Conservation (phyloP, 2,113 vertebrate species). For the Spea multiplicata region DNA sequence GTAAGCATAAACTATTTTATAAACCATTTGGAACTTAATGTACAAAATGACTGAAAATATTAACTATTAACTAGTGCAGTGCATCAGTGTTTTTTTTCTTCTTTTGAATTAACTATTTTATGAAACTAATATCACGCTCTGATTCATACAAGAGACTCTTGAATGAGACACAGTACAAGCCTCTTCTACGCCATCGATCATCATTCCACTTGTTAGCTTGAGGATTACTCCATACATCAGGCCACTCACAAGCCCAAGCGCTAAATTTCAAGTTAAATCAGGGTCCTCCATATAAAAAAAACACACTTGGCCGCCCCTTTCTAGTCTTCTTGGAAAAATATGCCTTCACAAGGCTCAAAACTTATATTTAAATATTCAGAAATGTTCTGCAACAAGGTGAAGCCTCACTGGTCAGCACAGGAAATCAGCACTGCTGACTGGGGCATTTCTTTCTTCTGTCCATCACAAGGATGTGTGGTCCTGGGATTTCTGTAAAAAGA, state of each 20-base stretch:
- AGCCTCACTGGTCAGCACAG: constrained; percentile 96
- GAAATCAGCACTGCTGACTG: constrained; percentile 95
- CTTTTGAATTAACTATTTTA: constrained; percentile 76
- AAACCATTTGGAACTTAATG: constrained; percentile 83
- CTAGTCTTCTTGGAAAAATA: constrained; percentile 65
- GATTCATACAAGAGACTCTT: constrained; percentile 71
- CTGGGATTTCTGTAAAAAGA: constrained; percentile 86
- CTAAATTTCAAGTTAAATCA: constrained; percentile 72
- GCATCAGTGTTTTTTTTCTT: constrained; percentile 68
- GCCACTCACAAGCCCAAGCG: constrained; percentile 64
- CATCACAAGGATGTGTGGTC: constrained; percentile 76
- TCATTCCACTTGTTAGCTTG: constrained; percentile 65
- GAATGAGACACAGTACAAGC: constrained; percentile 70
- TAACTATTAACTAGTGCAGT: constrained; percentile 80
- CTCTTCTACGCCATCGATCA: constrained; percentile 66
- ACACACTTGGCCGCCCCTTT: constrained; percentile 70
- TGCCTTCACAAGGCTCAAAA: constrained; percentile 76
- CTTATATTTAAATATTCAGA: constrained; percentile 78
- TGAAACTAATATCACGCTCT: constrained; percentile 74
- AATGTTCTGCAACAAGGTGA: constrained; percentile 73
- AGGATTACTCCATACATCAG: constrained; percentile 59
- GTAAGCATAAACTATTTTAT: constrained; percentile 84
- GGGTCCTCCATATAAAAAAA: constrained; percentile 67
- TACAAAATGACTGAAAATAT: constrained; percentile 83
- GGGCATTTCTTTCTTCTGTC: constrained; percentile 92